Conservation (phyloP, 2,888 invertebrate species). For the Pachymerium ferrugineum region DNA sequence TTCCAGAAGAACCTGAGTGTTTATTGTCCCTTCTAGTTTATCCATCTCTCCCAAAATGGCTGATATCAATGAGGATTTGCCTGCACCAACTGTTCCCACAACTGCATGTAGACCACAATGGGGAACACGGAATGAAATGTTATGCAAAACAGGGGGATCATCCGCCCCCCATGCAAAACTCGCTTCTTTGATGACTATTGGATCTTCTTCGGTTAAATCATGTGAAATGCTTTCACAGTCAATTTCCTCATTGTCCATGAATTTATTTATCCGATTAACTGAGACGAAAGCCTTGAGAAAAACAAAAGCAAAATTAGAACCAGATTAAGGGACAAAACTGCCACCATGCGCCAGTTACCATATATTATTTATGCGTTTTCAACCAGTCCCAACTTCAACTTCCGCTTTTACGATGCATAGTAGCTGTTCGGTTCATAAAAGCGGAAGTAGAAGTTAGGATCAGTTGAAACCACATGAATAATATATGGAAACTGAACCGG, state of each 20-base stretch:
- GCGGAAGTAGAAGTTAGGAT: no score
- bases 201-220: neutral
- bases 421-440: no score
- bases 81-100: constrained; percentile 28
- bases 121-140: neutral
- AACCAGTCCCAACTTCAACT: no score
- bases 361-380: no score
- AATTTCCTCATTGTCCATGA: constrained; percentile 26
- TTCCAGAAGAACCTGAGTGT: neutral
- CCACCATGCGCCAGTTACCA: neutral
- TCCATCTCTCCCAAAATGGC: constrained; percentile 28
- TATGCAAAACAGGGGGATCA: neutral
- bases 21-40: neutral
- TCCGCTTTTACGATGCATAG: no score
- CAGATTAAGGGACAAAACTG: neutral
- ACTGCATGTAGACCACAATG: constrained; percentile 15
- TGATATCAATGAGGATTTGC: constrained; percentile 28
- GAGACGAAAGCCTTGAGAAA: constrained; percentile 18
- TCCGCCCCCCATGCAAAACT: constrained; percentile 27
- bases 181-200: constrained; percentile 5
- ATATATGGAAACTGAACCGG: no score
- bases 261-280: constrained; percentile 26
- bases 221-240: neutral
- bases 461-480: no score
- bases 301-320: neutral